Conservation (phyloP, 1,140 invertebrate species). For the Aporrectodea caliginosa region DNA sequence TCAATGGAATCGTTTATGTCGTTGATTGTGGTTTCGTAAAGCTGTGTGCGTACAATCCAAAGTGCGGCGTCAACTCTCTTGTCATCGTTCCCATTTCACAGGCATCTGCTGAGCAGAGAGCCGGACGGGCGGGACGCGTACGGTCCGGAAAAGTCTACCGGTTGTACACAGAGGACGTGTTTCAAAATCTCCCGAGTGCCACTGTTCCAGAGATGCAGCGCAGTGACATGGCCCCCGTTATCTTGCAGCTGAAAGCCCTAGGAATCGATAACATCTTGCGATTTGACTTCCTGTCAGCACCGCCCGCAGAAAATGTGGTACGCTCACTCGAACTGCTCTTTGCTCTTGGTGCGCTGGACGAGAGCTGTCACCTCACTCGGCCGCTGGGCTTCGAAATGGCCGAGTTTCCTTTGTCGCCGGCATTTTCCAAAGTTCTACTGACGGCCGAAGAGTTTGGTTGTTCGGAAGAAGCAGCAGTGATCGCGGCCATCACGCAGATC, state of each 20-base stretch:
- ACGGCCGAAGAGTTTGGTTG: conserved; percentile 78
- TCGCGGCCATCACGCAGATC: conserved; percentile 87
- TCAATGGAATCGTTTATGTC: conserved; percentile 86
- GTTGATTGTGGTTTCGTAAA: conserved; percentile 98
- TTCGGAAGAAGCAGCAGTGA: conserved; percentile 79
- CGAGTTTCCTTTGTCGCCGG: conserved; percentile 84
- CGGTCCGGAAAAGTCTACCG: conserved; percentile 62
- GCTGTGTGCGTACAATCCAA: conserved; percentile 80
- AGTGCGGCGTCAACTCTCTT: conserved; percentile 78
- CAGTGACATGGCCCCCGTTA: conserved; percentile 75
- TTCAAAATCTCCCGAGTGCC: conserved; percentile 63
- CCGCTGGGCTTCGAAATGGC: conserved; percentile 81
- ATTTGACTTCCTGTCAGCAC: conserved; percentile 65
- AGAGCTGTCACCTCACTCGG: conserved; percentile 72
- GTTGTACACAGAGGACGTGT: conserved; percentile 67
- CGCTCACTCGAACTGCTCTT: conserved; percentile 81
- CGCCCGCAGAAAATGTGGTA: conserved; percentile 83
- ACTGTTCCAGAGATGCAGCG: conserved; percentile 90
- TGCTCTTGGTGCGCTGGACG: conserved; percentile 78
- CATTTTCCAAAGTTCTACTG: conserved; percentile 82
- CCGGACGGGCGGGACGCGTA: conserved; percentile 84
- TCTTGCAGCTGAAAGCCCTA: conserved; percentile 89
- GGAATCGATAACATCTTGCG: conserved; percentile 79
- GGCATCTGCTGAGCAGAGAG: conserved; percentile 84
- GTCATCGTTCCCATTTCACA: conserved; percentile 79